A percentile compares a stretch with the other conserved stretches of the same genome.
These are phyloP conservation scores for Hippoglossus stenolepis DNA, from an alignment of 2,113 vertebrate genomes.

Conservation along the genomic window DNA sequence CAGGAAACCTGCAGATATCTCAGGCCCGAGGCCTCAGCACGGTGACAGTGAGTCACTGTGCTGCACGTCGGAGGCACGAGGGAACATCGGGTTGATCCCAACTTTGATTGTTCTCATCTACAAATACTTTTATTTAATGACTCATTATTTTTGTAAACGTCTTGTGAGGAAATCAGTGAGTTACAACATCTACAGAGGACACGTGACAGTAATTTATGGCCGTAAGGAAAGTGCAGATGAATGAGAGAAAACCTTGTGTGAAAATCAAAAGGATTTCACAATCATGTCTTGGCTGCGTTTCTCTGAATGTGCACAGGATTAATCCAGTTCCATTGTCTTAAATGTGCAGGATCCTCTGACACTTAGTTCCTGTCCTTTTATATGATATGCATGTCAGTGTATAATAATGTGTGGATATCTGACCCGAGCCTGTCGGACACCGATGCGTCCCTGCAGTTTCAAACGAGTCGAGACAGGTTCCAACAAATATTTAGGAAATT, in stretches of 20 bases:
- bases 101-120: not conserved
- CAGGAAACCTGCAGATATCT: constrained; percentile 23
- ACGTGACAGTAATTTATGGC: not conserved
- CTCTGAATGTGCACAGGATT: not conserved
- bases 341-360: too few species aligned
- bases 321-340: not conserved
- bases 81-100: not conserved
- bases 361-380: not conserved
- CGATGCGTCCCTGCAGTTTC: too few species aligned
- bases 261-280: not conserved
- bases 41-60: not conserved
- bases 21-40: not conserved
- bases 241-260: not conserved
- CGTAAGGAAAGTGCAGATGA: too few species aligned
- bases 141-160: not conserved
- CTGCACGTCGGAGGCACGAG: not conserved
- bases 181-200: not conserved
- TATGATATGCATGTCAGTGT: not conserved
- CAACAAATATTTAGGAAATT: too few species aligned
- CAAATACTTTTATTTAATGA: too few species aligned
- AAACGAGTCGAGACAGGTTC: too few species aligned
- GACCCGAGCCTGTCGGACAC: too few species aligned
- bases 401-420: too few species aligned
- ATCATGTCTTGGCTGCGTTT: not conserved
- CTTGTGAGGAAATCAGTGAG: not conserved